These are phyloP conservation scores for Aplysia californica DNA, from an alignment of 1,140 invertebrate genomes.

Conservation along the genomic window DNA sequence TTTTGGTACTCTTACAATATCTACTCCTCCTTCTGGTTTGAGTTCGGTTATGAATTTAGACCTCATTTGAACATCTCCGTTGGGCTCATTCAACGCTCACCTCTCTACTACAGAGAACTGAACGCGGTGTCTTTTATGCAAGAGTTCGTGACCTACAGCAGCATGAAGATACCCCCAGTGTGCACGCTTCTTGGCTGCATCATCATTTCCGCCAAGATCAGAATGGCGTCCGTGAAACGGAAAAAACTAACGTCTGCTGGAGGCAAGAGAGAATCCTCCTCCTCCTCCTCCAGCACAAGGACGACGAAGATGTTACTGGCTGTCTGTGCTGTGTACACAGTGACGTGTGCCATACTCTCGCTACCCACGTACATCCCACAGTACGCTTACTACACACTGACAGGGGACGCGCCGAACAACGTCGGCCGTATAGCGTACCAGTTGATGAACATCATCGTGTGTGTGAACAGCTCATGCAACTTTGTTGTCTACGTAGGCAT, in stretches of 20 bases:
- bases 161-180: not conserved
- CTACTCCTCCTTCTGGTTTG: not conserved
- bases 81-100: not conserved
- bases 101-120: not conserved
- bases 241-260: not conserved
- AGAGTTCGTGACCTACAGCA: not conserved
- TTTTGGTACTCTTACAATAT: not conserved
- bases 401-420: not conserved
- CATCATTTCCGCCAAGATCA: constrained; percentile 2
- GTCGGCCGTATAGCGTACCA: not conserved
- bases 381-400: not conserved
- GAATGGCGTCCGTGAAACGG: not conserved
- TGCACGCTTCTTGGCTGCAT: not conserved
- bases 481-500: constrained; percentile 18
- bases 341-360: not conserved
- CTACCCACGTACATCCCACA: not conserved
- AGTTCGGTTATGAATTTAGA: not conserved
- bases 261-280: no score
- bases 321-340: constrained; percentile 8
- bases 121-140: not conserved
- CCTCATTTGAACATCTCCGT: not conserved
- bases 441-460: not conserved
- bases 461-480: not conserved
- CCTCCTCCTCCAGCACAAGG: not conserved
- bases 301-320: constrained; percentile 14